phyloP scores from a whole-genome alignment of 2,888 invertebrate species.

The Achlya flavicornis region DNA sequence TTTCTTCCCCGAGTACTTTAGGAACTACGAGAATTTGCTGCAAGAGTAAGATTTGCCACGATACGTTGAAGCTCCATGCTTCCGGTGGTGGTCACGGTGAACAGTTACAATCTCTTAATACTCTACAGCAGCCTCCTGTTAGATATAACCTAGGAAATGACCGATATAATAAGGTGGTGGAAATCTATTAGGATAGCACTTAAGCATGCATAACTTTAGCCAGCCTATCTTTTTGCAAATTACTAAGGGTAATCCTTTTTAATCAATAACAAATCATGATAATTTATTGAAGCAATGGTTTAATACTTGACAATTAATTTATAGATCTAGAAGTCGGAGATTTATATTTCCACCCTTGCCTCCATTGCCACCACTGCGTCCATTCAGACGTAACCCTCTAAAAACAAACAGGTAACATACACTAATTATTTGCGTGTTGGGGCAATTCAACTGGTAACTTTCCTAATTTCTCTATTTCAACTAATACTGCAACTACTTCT shows the following conservation, averaged over 20 bases:
- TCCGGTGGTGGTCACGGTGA: slow-evolving; percentile 58
- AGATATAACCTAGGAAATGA: neutral
- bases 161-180: slow-evolving; percentile 6
- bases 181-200: neutral
- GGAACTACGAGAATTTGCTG: slow-evolving; percentile 61
- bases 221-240: neutral
- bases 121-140: neutral
- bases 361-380: slow-evolving; percentile 12
- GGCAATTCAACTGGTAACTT: slow-evolving; percentile 14
- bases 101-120: neutral
- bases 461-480: slow-evolving; percentile 9
- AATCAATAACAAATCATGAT: neutral
- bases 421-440: slow-evolving; percentile 20
- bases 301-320: slow-evolving; percentile 15
- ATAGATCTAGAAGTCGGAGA: slow-evolving; percentile 26
- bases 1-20: slow-evolving; percentile 69
- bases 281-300: neutral
- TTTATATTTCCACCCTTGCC: slow-evolving; percentile 16
- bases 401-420: slow-evolving; percentile 27
- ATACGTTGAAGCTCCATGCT: slow-evolving; percentile 45
- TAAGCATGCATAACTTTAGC: neutral
- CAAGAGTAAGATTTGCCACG: slow-evolving; percentile 65
- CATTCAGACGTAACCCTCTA: slow-evolving; percentile 4
- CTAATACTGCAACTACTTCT: slow-evolving; percentile 15
- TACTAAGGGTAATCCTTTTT: neutral